Evolutionary conservation across 2,113 vertebrate genomes (phyloP).

Genomic region (Megaceryle torquata): DNA sequence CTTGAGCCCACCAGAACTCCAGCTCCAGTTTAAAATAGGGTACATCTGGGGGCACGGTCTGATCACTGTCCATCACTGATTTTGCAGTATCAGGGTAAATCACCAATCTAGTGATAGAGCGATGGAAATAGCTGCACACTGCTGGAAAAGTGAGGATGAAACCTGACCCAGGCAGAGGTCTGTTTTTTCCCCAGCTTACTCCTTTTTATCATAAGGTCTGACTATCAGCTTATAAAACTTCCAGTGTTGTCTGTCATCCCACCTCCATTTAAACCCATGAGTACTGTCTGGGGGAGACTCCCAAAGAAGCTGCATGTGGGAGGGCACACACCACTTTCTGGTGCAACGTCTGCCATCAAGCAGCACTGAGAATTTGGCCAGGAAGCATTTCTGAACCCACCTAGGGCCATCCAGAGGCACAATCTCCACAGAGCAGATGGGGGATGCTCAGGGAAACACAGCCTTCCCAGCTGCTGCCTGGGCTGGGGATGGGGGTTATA

Average conservation of each 20-base stretch:
- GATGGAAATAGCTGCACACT: neutral
- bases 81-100: neutral
- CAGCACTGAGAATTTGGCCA: rapidly evolving
- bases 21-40: neutral
- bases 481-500: neutral
- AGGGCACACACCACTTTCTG: neutral
- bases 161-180: neutral
- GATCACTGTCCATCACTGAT: neutral
- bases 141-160: neutral
- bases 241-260: neutral
- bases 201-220: neutral
- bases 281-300: neutral
- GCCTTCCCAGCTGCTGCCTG: rapidly evolving
- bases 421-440: rapidly evolving
- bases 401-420: neutral
- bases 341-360: neutral
- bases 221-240: neutral
- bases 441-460: neutral
- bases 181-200: neutral
- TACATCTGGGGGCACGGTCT: rapidly evolving
- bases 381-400: neutral
- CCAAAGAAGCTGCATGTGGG: neutral
- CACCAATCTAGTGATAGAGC: neutral
- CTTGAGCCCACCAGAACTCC: neutral
- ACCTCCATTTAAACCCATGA: neutral